Base-by-base conservation (phyloP, 2,113 vertebrate genomes). In the Alethe castanea region DNA sequence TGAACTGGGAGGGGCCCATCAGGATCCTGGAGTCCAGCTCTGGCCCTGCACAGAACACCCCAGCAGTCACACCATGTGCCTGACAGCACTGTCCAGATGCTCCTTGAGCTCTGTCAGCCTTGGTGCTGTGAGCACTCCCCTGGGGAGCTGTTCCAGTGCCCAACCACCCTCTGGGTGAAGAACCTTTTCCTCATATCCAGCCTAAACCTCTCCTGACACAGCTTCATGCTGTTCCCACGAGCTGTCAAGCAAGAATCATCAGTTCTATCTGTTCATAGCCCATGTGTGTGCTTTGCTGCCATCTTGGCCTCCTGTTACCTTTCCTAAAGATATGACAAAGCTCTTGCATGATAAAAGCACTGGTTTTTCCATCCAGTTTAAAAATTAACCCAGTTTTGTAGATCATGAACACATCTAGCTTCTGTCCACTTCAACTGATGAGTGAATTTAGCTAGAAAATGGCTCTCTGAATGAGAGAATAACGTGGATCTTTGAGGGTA, bases 11-110 rank as follows among this genome's bases (percentile, higher is more conserved):
- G 31, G 35, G 6, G 8, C 20, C 12, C 62, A 48, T 22, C 5
- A 11, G 40, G 47, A 42, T 8, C n/a, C 31, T 2, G 0, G 0
- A 35, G 62, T 36, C 31, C 71, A 48, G 8, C 56, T 74, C 61
- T 60, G 78, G 38, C 53, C 16, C 6, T 62, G 25, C 64, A 28
- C 22, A 42, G 40, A 6, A 19, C 47, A 54, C 4, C 14, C 31
- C 56, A 77, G 26, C 20, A 2, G 12, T 56, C 56, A 42, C 31
- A 6, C 14, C 18, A 2, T 1, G 22, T 33, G 48, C 71, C 56
- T 36, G 19, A 83, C 6, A 24, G 2, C 0, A 0, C 8, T 56
- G 35, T 50, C 31, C 48, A 62, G 70, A 50, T 0, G 2, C 7
- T 70, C 56, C 22, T 17, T 33, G 12, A 62, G 7, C 18, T 70